Percentiles rank a stretch among this genome's conserved stretches.
phyloP scores from a whole-genome alignment of 2,113 vertebrate genomes.

The Cyanocitta stelleri region DNA sequence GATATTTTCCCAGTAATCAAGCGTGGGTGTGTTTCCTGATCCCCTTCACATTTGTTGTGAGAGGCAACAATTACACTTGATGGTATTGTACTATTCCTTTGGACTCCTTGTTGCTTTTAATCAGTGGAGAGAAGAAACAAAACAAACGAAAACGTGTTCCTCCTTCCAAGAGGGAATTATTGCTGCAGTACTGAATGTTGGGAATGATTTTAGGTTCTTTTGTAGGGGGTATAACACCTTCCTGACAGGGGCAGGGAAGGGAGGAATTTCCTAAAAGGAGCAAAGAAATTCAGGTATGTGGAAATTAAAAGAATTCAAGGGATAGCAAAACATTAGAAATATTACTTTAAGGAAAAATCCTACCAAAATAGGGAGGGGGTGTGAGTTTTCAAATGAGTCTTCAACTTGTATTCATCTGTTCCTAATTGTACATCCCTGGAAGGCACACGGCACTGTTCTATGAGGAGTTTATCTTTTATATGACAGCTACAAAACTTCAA shows the following conservation, averaged over 20 bases:
- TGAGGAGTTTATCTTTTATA: background rate
- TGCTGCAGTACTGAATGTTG: background rate
- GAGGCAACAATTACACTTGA: background rate
- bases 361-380: background rate
- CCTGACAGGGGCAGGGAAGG: background rate
- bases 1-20: slow-evolving; percentile 23
- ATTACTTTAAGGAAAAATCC: background rate
- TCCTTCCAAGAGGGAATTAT: background rate
- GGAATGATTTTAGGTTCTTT: background rate
- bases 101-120: background rate
- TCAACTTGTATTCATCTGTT: background rate
- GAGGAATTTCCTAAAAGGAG: background rate
- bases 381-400: background rate
- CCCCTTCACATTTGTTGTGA: background rate
- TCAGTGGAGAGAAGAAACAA: background rate
- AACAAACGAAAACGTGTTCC: background rate
- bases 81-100: background rate
- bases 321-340: background rate
- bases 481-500: background rate
- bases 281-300: background rate
- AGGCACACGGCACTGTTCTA: background rate
- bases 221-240: background rate
- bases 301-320: background rate
- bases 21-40: background rate
- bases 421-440: background rate